Percentiles rank a stretch among this genome's conserved stretches.
Conservation (phyloP, 2,888 invertebrate genomes). For the Caenorhabditis angaria region DNA sequence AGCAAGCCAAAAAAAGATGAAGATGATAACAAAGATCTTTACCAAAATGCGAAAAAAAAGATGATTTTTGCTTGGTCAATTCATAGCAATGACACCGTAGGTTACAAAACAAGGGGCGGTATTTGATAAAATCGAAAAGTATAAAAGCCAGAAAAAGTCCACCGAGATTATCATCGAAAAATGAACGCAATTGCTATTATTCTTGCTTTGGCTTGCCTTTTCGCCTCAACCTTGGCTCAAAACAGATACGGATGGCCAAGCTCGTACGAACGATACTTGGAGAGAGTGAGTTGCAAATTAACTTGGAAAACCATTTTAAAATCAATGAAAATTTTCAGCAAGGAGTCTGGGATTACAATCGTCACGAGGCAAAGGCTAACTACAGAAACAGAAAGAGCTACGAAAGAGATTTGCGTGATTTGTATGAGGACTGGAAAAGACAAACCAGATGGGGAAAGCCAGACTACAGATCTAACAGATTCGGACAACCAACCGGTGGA, state of each 20-base stretch:
- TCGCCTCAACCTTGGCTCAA: constrained; percentile 20
- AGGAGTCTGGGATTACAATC: constrained; percentile 35
- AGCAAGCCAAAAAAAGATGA: constrained; percentile 17
- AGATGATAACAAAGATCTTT: constrained; percentile 30
- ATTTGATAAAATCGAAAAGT: background rate
- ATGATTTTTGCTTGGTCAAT: background rate
- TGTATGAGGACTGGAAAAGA: constrained; percentile 35
- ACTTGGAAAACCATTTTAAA: background rate
- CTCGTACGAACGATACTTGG: constrained; percentile 41
- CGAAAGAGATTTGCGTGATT: constrained; percentile 23
- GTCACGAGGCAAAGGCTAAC: constrained; percentile 12
- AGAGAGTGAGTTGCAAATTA: constrained; percentile 28
- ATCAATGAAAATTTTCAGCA: no score
- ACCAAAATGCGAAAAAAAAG: constrained; percentile 18
- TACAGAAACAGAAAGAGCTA: constrained; percentile 26
- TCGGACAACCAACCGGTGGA: constrained; percentile 25
- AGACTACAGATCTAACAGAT: constrained; percentile 33
- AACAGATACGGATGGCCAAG: constrained; percentile 42
- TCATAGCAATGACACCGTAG: no score
- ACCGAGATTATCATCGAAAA: background rate
- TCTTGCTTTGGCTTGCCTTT: constrained; percentile 31
- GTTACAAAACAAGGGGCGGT: no score
- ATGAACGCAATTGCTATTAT: constrained; percentile 36
- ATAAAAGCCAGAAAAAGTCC: background rate
- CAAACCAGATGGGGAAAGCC: constrained; percentile 33